Conservation (phyloP, 1,140 invertebrate genomes). For the Trichonephila clavata region DNA sequence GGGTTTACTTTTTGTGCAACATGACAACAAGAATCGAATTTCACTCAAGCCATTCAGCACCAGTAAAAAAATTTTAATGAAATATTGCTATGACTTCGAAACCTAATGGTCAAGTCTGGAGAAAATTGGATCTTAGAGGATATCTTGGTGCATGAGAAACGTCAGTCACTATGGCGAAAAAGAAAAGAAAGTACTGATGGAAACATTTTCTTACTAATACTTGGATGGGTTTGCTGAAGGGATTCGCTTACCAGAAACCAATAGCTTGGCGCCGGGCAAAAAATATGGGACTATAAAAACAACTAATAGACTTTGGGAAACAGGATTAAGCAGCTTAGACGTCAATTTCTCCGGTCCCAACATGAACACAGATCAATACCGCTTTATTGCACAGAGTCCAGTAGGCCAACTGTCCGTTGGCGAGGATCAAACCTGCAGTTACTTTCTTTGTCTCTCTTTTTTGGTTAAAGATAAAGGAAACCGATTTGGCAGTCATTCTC, state of each 20-base stretch:
- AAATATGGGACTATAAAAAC: conserved; percentile 70
- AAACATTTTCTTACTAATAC: conserved; percentile 67
- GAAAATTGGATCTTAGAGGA: background rate
- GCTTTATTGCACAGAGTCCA: conserved; percentile 38
- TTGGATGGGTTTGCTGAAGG: conserved; percentile 40
- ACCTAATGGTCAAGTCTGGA: background rate
- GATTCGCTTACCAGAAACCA: conserved; percentile 68
- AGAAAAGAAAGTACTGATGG: conserved; percentile 46
- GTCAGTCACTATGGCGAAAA: background rate
- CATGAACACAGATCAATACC: conserved; percentile 69
- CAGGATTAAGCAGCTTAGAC: conserved; percentile 70
- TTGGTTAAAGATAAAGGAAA: conserved; percentile 27
- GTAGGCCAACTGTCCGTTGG: conserved; percentile 52
- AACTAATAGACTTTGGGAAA: conserved; percentile 70
- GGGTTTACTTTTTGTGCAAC: no score
- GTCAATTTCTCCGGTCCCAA: conserved; percentile 64
- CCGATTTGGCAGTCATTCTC: conserved; percentile 36
- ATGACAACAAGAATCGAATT: no score
- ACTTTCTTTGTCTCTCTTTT: conserved; percentile 24
- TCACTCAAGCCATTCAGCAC: no score
- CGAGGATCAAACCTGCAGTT: conserved; percentile 54
- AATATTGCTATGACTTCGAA: background rate
- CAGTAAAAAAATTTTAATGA: no score
- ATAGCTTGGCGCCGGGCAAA: conserved; percentile 44
- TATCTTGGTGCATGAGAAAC: conserved; percentile 7